phyloP scores from a whole-genome alignment of 2,888 invertebrate species.

The Zygogramma bicolorata region DNA sequence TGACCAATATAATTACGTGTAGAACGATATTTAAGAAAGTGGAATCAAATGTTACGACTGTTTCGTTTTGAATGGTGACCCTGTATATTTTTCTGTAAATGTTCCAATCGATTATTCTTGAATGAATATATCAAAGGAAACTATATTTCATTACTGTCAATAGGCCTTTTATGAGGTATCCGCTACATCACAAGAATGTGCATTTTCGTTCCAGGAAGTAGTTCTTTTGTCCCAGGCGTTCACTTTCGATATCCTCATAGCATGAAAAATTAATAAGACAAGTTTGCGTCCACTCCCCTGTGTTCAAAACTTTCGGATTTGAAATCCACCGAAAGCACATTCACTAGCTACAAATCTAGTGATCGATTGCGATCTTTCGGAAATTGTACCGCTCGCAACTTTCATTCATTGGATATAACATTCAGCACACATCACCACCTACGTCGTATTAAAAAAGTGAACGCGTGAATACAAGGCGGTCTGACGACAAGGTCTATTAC shows the following conservation, averaged over 20 bases:
- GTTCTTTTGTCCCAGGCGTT: background rate
- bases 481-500: conserved; percentile 6
- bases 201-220: too few relatives aligned
- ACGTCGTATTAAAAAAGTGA: background rate
- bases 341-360: background rate
- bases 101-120: too few relatives aligned
- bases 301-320: background rate
- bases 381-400: background rate
- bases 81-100: too few relatives aligned
- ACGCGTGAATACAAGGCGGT: background rate
- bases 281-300: background rate
- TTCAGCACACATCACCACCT: background rate
- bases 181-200: too few relatives aligned
- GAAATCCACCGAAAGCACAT: background rate
- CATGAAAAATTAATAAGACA: background rate
- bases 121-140: too few relatives aligned
- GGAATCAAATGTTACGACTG: too few relatives aligned
- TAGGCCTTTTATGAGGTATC: too few relatives aligned
- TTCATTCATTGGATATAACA: conserved; percentile 2
- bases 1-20: too few relatives aligned
- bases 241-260: background rate
- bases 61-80: too few relatives aligned
- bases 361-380: background rate
- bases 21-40: too few relatives aligned
- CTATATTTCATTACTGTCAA: too few relatives aligned